A percentile compares a stretch with the other conserved stretches of the same genome.
Evolutionary conservation across 2,113 vertebrate species (phyloP).

Genomic region (Menidia beryllina): DNA sequence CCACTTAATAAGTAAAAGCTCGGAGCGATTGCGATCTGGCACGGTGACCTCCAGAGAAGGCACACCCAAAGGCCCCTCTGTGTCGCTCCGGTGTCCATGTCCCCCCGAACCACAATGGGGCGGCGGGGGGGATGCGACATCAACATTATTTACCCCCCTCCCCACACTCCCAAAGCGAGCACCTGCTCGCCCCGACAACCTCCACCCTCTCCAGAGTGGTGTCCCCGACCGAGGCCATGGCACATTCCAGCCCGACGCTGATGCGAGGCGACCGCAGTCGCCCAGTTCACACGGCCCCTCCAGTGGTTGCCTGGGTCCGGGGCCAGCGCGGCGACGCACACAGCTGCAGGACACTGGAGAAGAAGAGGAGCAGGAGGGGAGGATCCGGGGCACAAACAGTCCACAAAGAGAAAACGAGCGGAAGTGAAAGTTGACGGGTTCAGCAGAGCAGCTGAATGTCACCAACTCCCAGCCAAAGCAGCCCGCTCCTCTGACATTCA

Average conservation of each 20-base stretch:
- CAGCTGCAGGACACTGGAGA: constrained; percentile 56
- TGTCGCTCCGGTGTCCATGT: constrained; percentile 68
- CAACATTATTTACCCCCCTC: constrained; percentile 59
- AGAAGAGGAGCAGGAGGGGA: constrained; percentile 34
- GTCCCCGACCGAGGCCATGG: constrained; percentile 62
- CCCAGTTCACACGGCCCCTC: constrained; percentile 76
- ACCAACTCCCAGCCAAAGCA: constrained; percentile 42
- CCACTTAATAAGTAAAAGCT: constrained; percentile 76
- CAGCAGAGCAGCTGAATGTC: constrained; percentile 73
- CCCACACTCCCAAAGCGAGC: constrained; percentile 38
- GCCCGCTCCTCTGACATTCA: not conserved
- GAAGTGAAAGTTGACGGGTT: constrained; percentile 69
- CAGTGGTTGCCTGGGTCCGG: constrained; percentile 60
- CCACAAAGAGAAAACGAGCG: constrained; percentile 61
- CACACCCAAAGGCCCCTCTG: constrained; percentile 62
- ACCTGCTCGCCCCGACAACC: constrained; percentile 69
- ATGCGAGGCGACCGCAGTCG: constrained; percentile 81
- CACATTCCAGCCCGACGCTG: constrained; percentile 79
- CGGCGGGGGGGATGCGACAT: constrained; percentile 64
- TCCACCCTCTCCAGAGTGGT: constrained; percentile 60
- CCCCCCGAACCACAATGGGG: constrained; percentile 63
- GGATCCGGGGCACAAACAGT: constrained; percentile 65
- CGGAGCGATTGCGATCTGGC: constrained; percentile 70
- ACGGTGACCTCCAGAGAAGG: constrained; percentile 74
- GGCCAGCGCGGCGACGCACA: constrained; percentile 51